A percentile compares a stretch with the other conserved stretches of the same genome.
Conservation (phyloP, 2,113 vertebrate genomes). For the Hyperopisus bebe region DNA sequence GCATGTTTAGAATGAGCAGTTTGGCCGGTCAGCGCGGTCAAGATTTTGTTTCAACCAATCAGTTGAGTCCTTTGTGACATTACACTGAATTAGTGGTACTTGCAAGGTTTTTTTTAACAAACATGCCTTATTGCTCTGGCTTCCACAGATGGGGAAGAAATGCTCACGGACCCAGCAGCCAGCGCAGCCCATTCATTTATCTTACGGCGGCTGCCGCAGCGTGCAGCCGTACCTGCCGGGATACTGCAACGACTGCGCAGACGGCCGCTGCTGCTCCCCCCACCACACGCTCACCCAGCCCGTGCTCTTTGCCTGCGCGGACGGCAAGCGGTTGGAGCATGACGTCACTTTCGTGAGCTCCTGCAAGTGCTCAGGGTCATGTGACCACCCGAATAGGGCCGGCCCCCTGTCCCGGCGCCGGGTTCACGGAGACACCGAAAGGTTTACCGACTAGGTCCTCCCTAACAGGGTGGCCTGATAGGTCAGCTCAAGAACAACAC, state of each 20-base stretch:
- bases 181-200: constrained; percentile 62
- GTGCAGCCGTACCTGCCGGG: constrained; percentile 63
- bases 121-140: background rate
- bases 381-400: constrained; percentile 61
- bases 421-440: constrained; percentile 68
- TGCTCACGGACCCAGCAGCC: constrained; percentile 69
- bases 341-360: constrained; percentile 72
- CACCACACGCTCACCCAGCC: constrained; percentile 60
- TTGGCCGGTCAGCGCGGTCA: background rate
- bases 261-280: constrained; percentile 71
- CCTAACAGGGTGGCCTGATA: no score
- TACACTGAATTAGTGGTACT: background rate
- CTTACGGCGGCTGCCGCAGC: constrained; percentile 67
- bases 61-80: background rate
- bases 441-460: constrained; percentile 61
- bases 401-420: constrained; percentile 59
- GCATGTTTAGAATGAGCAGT: background rate
- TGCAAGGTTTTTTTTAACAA: background rate
- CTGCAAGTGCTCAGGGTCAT: constrained; percentile 68
- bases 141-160: constrained; percentile 67
- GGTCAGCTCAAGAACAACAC: no score
- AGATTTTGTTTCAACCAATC: background rate
- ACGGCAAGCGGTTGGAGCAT: constrained; percentile 58
- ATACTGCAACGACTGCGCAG: constrained; percentile 67
- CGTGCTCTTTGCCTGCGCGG: constrained; percentile 62